These are phyloP conservation scores for Eueides isabella DNA, from an alignment of 1,140 invertebrate genomes.

Conservation along the genomic window DNA sequence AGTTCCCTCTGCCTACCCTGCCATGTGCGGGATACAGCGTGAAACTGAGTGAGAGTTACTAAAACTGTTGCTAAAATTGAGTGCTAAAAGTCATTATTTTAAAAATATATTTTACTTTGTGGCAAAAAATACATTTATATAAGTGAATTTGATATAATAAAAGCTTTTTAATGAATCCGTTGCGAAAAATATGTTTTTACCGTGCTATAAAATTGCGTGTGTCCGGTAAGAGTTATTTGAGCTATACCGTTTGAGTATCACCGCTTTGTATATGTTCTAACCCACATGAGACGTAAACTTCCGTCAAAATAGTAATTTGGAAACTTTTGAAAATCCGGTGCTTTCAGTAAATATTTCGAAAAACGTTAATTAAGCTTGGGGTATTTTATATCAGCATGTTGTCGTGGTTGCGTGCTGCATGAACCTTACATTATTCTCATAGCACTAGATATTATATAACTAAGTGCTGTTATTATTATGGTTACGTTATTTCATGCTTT, in stretches of 20 bases:
- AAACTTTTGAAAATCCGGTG: slow-evolving; percentile 36
- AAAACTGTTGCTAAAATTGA: no score
- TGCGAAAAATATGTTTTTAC: slow-evolving; percentile 1
- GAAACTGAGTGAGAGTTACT: no score
- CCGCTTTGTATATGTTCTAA: slow-evolving; percentile 22
- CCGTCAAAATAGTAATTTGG: slow-evolving; percentile 42
- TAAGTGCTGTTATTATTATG: neutral
- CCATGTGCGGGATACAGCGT: no score
- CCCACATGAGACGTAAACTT: slow-evolving; percentile 43
- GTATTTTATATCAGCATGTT: neutral
- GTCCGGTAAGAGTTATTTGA: slow-evolving; percentile 17
- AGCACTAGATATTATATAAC: neutral
- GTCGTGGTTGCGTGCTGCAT: slow-evolving; percentile 16
- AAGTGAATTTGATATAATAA: neutral
- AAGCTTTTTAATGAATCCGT: neutral
- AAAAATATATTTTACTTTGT: no score
- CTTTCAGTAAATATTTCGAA: slow-evolving; percentile 8
- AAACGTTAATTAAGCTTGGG: slow-evolving; percentile 12
- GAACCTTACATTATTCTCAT: neutral
- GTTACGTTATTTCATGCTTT: neutral
- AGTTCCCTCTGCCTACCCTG: no score
- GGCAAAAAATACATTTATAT: neutral
- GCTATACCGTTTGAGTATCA: slow-evolving; percentile 16
- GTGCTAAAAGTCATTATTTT: no score
- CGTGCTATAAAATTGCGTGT: slow-evolving; percentile 15